Evolutionary conservation across 1,140 invertebrate genomes (phyloP), one percentile per base, ranked within the genome.

Genomic region (Trachelipus rathkii): DNA sequence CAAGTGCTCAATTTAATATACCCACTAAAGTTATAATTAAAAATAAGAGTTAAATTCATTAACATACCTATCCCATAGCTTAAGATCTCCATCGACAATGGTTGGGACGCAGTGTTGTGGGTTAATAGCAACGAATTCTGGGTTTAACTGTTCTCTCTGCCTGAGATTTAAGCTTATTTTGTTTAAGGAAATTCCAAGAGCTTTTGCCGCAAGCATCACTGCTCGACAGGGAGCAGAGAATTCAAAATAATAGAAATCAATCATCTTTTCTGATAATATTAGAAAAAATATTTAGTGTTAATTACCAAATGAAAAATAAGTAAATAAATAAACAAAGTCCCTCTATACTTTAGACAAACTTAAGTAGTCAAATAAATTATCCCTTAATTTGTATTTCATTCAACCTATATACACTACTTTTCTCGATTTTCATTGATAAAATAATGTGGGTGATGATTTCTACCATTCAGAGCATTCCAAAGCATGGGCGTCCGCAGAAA

Each of bases 221-320:
- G 81, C 78, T 60, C 83, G 73, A 71, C 82, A 84, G 15, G 82
- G 79, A 13, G 82, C 70, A 71, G 82, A 82, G 15, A 53, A 33
- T 13, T 45, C 13, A 13, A 71, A 50, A 53, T 78, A 50, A 76
- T 83, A 82, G 50, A 82, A 73, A 43, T 74, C 76, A 10, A 82
- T n/a, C 10, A 72, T 46, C 71, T 33, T 33, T 33, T 6, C 33
- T 33, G 33, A 33, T 3, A 3, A 33, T 33, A 33, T 33, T 33
- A 33, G 6, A 33, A 33, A 33, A 33, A 33, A 33, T 3, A 33
- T 3, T 3, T 33, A 33, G 1, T 33, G 6, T 1, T 33, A 33
- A 33, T 3, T 33, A 33, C 33, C 33, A 33, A 33, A 33, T 33
- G 6, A 33, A 33, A 33, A 33, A 33, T 33, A 33, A 3, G 33